Conservation (phyloP, 2,888 invertebrate genomes). For the Drosophila sordidula region DNA sequence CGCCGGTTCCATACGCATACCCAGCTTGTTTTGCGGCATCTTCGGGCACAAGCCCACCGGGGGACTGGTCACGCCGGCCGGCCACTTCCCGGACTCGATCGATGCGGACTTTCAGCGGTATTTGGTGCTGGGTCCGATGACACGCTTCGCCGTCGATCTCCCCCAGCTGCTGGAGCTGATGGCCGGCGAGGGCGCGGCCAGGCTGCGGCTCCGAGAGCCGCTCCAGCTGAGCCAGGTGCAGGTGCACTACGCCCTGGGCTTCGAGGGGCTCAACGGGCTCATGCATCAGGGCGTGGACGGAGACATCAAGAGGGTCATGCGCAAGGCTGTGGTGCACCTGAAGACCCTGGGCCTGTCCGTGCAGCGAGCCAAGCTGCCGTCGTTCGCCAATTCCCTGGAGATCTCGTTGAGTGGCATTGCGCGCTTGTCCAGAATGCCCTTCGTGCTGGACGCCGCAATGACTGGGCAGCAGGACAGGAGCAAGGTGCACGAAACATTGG, state of each 20-base stretch:
- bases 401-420: slow-evolving; percentile 62
- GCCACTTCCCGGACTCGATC: slow-evolving; percentile 87
- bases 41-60: slow-evolving; percentile 95
- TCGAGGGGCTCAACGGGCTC: slow-evolving; percentile 60
- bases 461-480: not conserved
- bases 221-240: slow-evolving; percentile 85
- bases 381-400: slow-evolving; percentile 68
- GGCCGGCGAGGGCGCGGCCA: slow-evolving; percentile 85
- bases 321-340: slow-evolving; percentile 69
- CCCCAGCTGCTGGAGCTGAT: slow-evolving; percentile 88
- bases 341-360: slow-evolving; percentile 57
- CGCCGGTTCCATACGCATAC: slow-evolving; percentile 94
- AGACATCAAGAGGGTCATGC: slow-evolving; percentile 68
- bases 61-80: slow-evolving; percentile 87
- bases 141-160: slow-evolving; percentile 92
- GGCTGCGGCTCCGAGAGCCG: slow-evolving; percentile 86
- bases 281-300: slow-evolving; percentile 63
- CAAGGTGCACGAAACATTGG: slow-evolving; percentile 25
- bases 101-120: slow-evolving; percentile 86
- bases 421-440: slow-evolving; percentile 56
- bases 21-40: slow-evolving; percentile 93
- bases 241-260: slow-evolving; percentile 83
- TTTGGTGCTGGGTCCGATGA: slow-evolving; percentile 90
- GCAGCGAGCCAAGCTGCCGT: slow-evolving; percentile 38
- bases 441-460: slow-evolving; percentile 18